Base-by-base conservation (phyloP, 2,888 invertebrate genomes). In the Hirudinaria manillensis region DNA sequence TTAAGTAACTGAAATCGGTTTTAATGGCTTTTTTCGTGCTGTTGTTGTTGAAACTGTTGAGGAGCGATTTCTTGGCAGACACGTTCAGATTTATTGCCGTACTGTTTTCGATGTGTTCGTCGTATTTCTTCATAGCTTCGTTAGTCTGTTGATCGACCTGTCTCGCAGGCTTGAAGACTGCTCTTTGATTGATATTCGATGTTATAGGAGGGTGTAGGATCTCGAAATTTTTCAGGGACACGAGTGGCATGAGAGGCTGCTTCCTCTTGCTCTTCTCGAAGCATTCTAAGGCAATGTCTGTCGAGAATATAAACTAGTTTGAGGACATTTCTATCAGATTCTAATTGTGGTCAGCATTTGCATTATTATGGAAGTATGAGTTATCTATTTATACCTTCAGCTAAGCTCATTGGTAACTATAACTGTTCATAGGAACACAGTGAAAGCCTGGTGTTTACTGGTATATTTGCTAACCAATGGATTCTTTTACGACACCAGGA, bases 191-290 rank as follows among this genome's bases (percentile, higher is more conserved):
- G 45, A 45, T 45, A 45, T 45, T 45, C 16, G 45, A 45, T 16
- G 45, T 45, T 45, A 45, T 45, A 16, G 45, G 10, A 45, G 45
- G 45, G 10, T 45, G 10, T 45, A 45, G 36, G 13, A 80, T 72
- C n/a, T 74, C 71, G 67, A 80, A 81, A 29, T 75, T 77, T 21
- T 81, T 81, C 66, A 82, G 76, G 10, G 81, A 81, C 72, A 83
- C 80, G 19, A 85, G 78, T 0, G 85, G 85, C 80, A 83, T 77
- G 29, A 85, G 76, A 10, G 82, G 79, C 75, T 81, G 80, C 67
- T 81, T 79, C 77, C 80, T 82, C n/a, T 81, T 79, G 56, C 80
- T 80, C 78, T 84, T 85, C 73, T 85, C 84, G 81, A 85, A 85
- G 77, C 83, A 83, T 77, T 85, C 85, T 29, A 85, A 80, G 16